A percentile compares a stretch with the other conserved stretches of the same genome.
These are phyloP conservation scores for Watsonalla binaria DNA, from an alignment of 2,888 invertebrate genomes.

Conservation along the genomic window DNA sequence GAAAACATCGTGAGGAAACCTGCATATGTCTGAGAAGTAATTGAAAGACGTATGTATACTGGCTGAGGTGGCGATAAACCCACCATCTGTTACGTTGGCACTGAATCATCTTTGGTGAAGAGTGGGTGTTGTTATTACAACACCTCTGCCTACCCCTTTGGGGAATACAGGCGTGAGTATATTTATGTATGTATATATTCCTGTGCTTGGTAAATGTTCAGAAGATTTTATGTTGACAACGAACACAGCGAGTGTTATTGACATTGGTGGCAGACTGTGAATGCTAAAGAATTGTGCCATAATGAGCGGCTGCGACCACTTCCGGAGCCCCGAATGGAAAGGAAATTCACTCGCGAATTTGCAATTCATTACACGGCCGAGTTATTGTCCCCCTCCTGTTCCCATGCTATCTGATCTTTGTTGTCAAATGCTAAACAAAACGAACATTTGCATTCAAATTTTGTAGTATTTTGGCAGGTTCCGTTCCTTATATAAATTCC, in stretches of 20 bases:
- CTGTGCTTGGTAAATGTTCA: neutral
- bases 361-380: conserved; percentile 53
- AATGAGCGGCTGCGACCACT: conserved; percentile 45
- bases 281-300: conserved; percentile 53
- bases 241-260: conserved; percentile 40
- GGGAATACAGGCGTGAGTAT: no score
- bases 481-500: neutral
- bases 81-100: no score
- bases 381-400: conserved; percentile 46
- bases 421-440: conserved; percentile 35
- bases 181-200: no score
- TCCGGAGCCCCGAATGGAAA: conserved; percentile 70
- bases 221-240: neutral
- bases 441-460: neutral
- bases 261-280: conserved; percentile 40
- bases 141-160: no score
- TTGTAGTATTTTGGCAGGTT: neutral
- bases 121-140: no score
- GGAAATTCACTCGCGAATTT: conserved; percentile 64
- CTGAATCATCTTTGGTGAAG: no score
- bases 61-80: no score
- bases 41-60: no score
- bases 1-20: no score
- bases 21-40: no score
- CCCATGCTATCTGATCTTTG: conserved; percentile 45